phyloP scores from a whole-genome alignment of 2,113 vertebrate species.

The Crotophaga sulcirostris region DNA sequence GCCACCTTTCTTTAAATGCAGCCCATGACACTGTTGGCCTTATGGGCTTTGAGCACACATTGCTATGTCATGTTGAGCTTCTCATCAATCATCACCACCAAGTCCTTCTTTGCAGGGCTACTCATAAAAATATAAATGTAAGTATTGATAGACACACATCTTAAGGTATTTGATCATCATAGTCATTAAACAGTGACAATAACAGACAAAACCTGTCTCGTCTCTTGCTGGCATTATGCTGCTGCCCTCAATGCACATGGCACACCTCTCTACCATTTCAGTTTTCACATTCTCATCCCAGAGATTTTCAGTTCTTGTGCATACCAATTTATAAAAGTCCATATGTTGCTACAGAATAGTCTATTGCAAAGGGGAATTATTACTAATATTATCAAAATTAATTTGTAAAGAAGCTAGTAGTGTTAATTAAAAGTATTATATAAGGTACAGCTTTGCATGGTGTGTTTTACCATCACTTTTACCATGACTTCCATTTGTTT shows the following conservation, averaged over 20 bases:
- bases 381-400: not conserved
- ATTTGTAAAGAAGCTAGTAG: not conserved
- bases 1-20: too few relatives aligned
- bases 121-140: not conserved
- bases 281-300: not conserved
- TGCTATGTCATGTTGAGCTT: too few relatives aligned
- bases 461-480: not conserved
- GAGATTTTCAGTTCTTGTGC: not conserved
- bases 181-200: not conserved
- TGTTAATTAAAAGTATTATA: too few relatives aligned
- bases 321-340: not conserved
- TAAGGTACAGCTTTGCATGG: not conserved
- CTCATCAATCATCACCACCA: too few relatives aligned
- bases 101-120: too few relatives aligned
- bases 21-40: too few relatives aligned
- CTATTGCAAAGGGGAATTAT: not conserved
- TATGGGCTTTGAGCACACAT: too few relatives aligned
- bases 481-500: not conserved
- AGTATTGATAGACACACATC: not conserved
- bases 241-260: not conserved
- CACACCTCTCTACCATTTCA: not conserved
- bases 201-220: not conserved
- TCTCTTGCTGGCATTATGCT: not conserved
- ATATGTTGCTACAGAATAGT: not conserved
- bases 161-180: not conserved